Percentiles rank a stretch among this genome's conserved stretches.
Conservation (phyloP, 2,888 invertebrate genomes). For the Magallana nippona region DNA sequence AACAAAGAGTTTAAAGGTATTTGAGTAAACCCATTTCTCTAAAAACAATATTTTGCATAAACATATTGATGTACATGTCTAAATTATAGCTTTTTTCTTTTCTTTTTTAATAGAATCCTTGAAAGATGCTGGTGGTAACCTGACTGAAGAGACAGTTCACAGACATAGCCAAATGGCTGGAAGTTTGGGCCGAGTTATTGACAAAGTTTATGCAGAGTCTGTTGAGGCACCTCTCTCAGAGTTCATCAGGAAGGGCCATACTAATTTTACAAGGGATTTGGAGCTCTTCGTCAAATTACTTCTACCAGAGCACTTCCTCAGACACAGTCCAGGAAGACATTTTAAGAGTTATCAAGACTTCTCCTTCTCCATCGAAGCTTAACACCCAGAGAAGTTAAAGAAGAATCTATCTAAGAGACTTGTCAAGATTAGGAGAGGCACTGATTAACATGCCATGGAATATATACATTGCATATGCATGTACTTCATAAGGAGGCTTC, state of each 20-base stretch:
- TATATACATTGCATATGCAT: neutral
- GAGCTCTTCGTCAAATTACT: neutral
- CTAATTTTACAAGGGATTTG: no score
- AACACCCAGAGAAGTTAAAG: neutral
- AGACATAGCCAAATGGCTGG: neutral
- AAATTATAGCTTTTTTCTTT: no score
- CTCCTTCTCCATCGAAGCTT: neutral
- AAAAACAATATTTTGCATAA: no score
- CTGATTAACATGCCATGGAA: neutral
- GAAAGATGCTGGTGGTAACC: neutral
- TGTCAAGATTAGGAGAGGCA: neutral
- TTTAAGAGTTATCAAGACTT: neutral
- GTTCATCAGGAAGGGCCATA: no score
- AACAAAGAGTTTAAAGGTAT: neutral
- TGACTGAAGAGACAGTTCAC: slow-evolving; percentile 6
- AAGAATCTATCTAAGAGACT: neutral
- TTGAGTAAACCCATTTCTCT: no score
- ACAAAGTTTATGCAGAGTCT: neutral
- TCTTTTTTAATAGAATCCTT: neutral
- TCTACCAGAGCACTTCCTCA: neutral
- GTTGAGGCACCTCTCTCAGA: no score
- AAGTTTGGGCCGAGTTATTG: neutral
- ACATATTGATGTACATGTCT: no score
- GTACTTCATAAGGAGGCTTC: neutral
- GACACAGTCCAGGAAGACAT: neutral